Percentiles rank a stretch among this genome's conserved stretches.
These are phyloP conservation scores for Diachasma alloeum DNA, from an alignment of 1,140 invertebrate genomes.

Conservation along the genomic window DNA sequence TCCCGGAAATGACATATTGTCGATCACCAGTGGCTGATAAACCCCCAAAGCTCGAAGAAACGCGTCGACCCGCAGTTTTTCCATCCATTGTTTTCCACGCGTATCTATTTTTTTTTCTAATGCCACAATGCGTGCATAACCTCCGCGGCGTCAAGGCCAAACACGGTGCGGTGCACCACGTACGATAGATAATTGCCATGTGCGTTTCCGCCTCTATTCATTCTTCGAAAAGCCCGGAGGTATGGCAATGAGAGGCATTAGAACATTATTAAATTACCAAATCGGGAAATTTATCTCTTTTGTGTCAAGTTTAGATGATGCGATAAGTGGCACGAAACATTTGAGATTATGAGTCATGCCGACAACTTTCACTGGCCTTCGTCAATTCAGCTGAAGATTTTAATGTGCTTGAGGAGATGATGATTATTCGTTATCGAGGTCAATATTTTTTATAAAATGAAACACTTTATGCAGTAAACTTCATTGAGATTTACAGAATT, in stretches of 20 bases:
- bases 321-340: background rate
- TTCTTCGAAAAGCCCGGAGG: background rate
- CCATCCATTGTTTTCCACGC: conserved; percentile 30
- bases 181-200: conserved; percentile 24
- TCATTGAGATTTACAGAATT: no score
- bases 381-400: background rate
- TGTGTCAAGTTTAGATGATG: background rate
- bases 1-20: conserved; percentile 31
- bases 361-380: background rate
- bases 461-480: no score
- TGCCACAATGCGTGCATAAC: conserved; percentile 6
- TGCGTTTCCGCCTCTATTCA: conserved; percentile 14
- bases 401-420: background rate
- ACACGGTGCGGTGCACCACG: background rate
- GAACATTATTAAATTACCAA: background rate
- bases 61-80: conserved; percentile 34
- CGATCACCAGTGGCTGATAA: conserved; percentile 17
- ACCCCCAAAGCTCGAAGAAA: background rate
- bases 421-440: background rate
- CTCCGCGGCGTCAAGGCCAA: conserved; percentile 14
- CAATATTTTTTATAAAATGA: background rate
- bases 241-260: background rate
- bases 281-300: background rate
- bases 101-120: conserved; percentile 12
- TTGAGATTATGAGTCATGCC: background rate